Percentiles rank a stretch among this genome's conserved stretches.
phyloP scores from a whole-genome alignment of 2,888 invertebrate species.

The Steinernema carpocapsae region DNA sequence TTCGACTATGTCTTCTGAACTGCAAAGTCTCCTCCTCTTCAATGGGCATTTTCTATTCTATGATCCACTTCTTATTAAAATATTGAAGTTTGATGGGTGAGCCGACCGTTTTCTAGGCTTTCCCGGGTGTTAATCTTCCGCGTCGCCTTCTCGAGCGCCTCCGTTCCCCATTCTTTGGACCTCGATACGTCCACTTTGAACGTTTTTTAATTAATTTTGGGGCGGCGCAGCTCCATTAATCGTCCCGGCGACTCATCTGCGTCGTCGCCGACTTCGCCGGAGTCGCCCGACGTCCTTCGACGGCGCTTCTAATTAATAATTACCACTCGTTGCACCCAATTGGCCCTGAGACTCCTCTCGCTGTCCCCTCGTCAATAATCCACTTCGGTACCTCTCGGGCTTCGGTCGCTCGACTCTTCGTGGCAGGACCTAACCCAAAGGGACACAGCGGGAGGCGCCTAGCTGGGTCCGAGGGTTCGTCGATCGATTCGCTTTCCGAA shows the following conservation, averaged over 20 bases:
- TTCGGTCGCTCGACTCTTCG: slow-evolving; percentile 5
- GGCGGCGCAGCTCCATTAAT: slow-evolving; percentile 5
- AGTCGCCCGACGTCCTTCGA: not conserved
- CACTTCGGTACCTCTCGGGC: not conserved
- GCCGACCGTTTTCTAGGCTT: too few species aligned
- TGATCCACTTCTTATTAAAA: too few species aligned
- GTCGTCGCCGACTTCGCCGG: not conserved
- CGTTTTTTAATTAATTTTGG: slow-evolving; percentile 28
- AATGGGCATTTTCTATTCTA: too few species aligned
- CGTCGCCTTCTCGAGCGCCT: not conserved
- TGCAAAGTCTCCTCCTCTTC: too few species aligned
- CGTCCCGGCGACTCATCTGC: slow-evolving; percentile 10
- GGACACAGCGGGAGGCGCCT: not conserved
- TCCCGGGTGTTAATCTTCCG: too few species aligned
- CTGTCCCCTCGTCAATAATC: not conserved
- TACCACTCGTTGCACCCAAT: slow-evolving; percentile 18
- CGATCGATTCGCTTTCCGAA: not conserved
- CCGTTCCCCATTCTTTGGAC: not conserved
- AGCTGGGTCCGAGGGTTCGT: not conserved
- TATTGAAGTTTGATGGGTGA: too few species aligned
- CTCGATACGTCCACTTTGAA: not conserved
- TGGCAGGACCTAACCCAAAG: slow-evolving; percentile 18
- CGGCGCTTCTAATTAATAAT: slow-evolving; percentile 30
- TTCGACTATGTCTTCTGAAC: too few species aligned
- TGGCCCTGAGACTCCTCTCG: not conserved